A percentile compares a stretch with the other conserved stretches of the same genome.
These are phyloP conservation scores for Cottus gobio DNA, from an alignment of 2,113 vertebrate species.

Conservation along the genomic window DNA sequence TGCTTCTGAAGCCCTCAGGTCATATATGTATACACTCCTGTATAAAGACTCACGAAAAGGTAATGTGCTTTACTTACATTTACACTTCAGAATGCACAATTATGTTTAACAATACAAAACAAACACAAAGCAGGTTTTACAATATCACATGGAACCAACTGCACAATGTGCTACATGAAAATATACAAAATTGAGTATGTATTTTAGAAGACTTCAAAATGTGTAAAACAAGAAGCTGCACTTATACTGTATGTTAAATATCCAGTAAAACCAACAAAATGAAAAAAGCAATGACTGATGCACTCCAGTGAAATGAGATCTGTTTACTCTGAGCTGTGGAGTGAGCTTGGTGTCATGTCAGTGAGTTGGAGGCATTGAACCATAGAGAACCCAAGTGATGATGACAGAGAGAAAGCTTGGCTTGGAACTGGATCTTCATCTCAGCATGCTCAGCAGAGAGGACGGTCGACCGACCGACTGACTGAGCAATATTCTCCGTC, in stretches of 20 bases:
- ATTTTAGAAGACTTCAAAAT: not conserved
- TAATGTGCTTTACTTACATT: not conserved
- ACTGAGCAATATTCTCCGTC: constrained; percentile 37
- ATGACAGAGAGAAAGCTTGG: constrained; percentile 65
- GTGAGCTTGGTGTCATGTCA: constrained; percentile 53
- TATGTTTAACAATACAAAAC: constrained; percentile 8
- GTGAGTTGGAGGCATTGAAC: constrained; percentile 51
- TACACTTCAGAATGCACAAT: not conserved
- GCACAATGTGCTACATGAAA: not conserved
- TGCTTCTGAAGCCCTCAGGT: not conserved
- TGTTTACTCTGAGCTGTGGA: constrained; percentile 38
- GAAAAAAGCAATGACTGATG: not conserved
- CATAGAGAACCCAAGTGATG: constrained; percentile 47
- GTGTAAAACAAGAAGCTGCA: not conserved
- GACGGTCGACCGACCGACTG: constrained; percentile 21
- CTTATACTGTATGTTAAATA: constrained; percentile 8
- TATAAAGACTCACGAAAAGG: not conserved
- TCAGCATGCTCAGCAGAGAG: constrained; percentile 57
- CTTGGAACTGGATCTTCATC: constrained; percentile 76
- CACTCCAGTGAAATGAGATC: constrained; percentile 47
- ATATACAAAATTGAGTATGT: not conserved
- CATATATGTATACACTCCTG: not conserved
- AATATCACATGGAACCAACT: not conserved
- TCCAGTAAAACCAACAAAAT: constrained; percentile 5
- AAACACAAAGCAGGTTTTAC: not conserved